Evolutionary conservation across 2,888 invertebrate genomes (phyloP), one percentile per base, ranked within the genome.

Genomic region (Aphodius sticticus): DNA sequence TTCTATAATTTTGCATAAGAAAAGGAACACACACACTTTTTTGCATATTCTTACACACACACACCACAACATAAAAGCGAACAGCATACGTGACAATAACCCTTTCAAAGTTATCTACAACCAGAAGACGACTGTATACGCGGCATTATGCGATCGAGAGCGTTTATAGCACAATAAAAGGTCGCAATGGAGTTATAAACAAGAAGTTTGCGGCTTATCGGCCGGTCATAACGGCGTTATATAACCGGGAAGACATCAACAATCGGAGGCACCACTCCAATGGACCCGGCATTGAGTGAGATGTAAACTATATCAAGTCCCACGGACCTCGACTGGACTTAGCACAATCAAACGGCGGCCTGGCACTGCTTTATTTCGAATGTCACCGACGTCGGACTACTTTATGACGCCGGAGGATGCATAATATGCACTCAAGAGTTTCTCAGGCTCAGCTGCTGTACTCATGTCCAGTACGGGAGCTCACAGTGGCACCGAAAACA

Each of bases 341-440:
- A 3, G 26, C 26, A 26, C 26, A 26, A 26, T 26, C 26, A 26
- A 26, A 26, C 26, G 26, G 26, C 26, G 53, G 53, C 53, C 12
- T 53, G 9, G 53, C 84, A 85, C 85, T 86, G 85, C 85, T 87
- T 86, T 87, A 87, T 87, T 86, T 85, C 85, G 84, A 86, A 85
- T 86, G 87, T 87, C 87, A 85, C 84, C 85, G 85, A 85, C 84
- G 81, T 85, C 84, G 81, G 53, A 84, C 84, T 85, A 84, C 84
- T 87, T 87, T 87, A 87, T 86, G 86, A 87, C 85, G 83, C 86
- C 83, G 83, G 77, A 81, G 79, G 84, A 85, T 85, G 85, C 86
- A 87, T 87, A 87, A 87, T 86, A 85, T 86, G 84, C 85, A 86
- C 86, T 84, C 85, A 83, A 77, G 35, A 7, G 35, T 53, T 53